Evolutionary conservation across 2,888 invertebrate genomes (phyloP), one percentile per base, ranked within the genome.

Genomic region (Agonopterix alstromeriana): DNA sequence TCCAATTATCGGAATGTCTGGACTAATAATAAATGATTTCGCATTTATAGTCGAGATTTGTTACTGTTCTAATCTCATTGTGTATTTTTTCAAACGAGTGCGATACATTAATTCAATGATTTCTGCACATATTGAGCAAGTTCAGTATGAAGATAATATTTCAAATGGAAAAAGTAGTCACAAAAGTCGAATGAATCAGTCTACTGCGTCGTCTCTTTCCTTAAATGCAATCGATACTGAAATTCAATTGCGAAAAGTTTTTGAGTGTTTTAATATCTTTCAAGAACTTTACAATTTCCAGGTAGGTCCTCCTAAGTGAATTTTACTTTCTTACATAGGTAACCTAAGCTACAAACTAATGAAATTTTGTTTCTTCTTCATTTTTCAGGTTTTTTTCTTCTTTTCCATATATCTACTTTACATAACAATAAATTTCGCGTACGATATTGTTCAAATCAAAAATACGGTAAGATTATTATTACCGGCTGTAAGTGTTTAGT

Each of bases 91-190:
- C 27, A 41, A 70, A 10, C 68, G 79, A 17, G 45, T 75, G 2
- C 63, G 65, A 5, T 74, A 73, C 45, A 53, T 82, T 1, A 83
- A 83, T 51, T 56, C 64, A 7, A 70, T 81, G 2, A 27, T 27
- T 27, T 27, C 27, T 27, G 0, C 27, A 27, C 27, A 27, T 27
- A 27, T 27, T 27, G 27, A 27, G 5, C 27, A 27, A 5, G 3
- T 27, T 27, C 27, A 27, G 1, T 5, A 27, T 27, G 5, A 27
- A 27, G 27, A 27, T 3, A 27, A 27, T 27, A 3, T 27, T 27
- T 1, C 1, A 27, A 27, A 27, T 27, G 7, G 27, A 27, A 27
- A 27, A 27, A 5, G 27, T 5, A 27, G 7, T 27, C 0, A 27
- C 27, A 27, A 27, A 27, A 27, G 27, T 27, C 5, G 12, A n/a